Base-by-base conservation (phyloP, 2,888 invertebrate genomes). In the Platycheirus albimanus region DNA sequence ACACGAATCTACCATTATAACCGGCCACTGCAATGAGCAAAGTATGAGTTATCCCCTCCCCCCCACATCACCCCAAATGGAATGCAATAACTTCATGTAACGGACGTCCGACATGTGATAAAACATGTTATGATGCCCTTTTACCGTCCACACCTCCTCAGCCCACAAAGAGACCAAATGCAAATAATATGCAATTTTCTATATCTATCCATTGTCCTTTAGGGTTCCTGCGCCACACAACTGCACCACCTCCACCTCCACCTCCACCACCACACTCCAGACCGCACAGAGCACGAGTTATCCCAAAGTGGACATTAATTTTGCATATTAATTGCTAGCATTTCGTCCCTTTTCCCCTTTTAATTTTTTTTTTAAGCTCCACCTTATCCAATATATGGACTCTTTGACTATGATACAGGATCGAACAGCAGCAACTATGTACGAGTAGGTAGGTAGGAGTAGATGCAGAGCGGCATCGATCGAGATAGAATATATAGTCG, bases 91-190 rank as follows among this genome's bases (percentile, higher is more conserved):
- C 64, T 76, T 56, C 71, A 54, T 71, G 81, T 77, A 77, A 71
- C 77, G 71, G 81, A 58, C 76, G 51, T 77, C 71, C 61, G 81
- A 81, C 81, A 81, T 81, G 81, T 77, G 81, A 81, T 81, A 81
- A 77, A 77, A 77, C 77, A 81, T 81, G 81, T 81, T 77, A 81
- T 77, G 81, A 61, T 71, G 71, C 61, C 81, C 66, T 41, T 41
- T 58, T 38, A 20, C 64, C 38, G 17, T 61, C 43, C 30, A 10
- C 28, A 28, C 13, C 49, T 19, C 28, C 45, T 51, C 36, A 17
- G 8, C 30, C 38, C 17, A 19, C 28, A 6, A 64, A 13, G 7
- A 13, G 61, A 52, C n/a, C n/a, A n/a, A 54, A 81, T 77, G 77
- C 80, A 81, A 81, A 81, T 61, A 61, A 61, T 80, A 70, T 61